phyloP scores from a whole-genome alignment of 2,888 invertebrate species.

The Campopleginae sp. region DNA sequence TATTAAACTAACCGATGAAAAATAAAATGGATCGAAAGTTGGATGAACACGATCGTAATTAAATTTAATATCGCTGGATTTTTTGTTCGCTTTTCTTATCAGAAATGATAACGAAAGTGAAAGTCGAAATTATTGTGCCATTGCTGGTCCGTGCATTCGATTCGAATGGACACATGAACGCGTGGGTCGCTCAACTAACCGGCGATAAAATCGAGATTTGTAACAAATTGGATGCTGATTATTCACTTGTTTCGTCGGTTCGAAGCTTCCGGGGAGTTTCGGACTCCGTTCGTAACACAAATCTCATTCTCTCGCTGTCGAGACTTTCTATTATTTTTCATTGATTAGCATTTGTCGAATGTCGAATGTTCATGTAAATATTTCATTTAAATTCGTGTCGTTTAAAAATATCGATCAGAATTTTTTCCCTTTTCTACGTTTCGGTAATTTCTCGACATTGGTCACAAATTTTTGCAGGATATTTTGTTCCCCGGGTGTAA shows the following conservation, averaged over 20 bases:
- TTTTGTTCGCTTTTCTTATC: not conserved
- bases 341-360: not conserved
- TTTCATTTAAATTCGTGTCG: too few relatives aligned
- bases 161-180: not conserved
- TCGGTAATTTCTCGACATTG: not conserved
- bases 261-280: conserved; percentile 10
- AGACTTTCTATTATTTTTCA: not conserved
- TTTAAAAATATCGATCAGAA: not conserved
- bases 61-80: not conserved
- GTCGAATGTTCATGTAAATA: too few relatives aligned
- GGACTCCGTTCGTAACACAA: not conserved
- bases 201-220: conserved; percentile 7
- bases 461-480: not conserved
- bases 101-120: not conserved
- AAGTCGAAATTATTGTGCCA: not conserved
- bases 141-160: not conserved
- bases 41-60: not conserved
- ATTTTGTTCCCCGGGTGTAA: not conserved
- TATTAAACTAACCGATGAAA: not conserved
- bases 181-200: not conserved
- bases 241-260: conserved; percentile 3
- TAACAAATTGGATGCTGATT: not conserved
- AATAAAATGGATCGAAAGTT: not conserved
- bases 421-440: not conserved
- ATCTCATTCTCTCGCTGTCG: not conserved